These are phyloP conservation scores for Harpagus bidentatus DNA, from an alignment of 2,113 vertebrate genomes.

Conservation along the genomic window DNA sequence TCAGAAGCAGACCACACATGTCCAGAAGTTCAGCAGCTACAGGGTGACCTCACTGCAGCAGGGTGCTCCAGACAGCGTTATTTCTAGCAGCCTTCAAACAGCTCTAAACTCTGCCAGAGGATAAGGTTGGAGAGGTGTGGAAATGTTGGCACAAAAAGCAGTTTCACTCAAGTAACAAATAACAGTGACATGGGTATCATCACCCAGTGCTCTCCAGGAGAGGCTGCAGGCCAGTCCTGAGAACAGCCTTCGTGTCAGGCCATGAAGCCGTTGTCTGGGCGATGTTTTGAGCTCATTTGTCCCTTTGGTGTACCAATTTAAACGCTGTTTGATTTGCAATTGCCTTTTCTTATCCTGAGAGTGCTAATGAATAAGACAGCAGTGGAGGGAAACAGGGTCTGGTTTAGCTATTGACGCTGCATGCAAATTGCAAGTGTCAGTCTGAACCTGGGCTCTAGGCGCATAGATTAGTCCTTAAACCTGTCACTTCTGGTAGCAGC, in stretches of 20 bases:
- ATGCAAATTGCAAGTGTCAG: neutral
- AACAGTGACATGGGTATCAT: neutral
- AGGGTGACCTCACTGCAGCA: neutral
- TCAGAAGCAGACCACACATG: neutral
- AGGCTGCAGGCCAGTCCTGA: neutral
- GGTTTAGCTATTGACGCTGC: neutral
- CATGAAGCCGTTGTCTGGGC: neutral
- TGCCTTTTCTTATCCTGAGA: neutral
- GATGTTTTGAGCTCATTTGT: neutral
- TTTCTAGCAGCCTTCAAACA: neutral
- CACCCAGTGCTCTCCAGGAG: neutral
- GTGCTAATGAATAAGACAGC: neutral
- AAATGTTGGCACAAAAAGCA: neutral
- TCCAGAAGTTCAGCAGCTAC: neutral
- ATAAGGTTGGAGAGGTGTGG: neutral
- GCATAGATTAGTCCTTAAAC: neutral
- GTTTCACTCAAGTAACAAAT: neutral
- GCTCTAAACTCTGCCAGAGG: neutral
- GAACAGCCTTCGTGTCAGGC: neutral
- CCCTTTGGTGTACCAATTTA: neutral
- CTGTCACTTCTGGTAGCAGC: neutral
- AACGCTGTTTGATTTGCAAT: neutral
- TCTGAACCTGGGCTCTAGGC: neutral
- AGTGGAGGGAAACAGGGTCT: neutral
- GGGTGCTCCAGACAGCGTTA: neutral